Conservation (phyloP, 35 echinoderm and acorn worm genomes). For the Patiria miniata region DNA sequence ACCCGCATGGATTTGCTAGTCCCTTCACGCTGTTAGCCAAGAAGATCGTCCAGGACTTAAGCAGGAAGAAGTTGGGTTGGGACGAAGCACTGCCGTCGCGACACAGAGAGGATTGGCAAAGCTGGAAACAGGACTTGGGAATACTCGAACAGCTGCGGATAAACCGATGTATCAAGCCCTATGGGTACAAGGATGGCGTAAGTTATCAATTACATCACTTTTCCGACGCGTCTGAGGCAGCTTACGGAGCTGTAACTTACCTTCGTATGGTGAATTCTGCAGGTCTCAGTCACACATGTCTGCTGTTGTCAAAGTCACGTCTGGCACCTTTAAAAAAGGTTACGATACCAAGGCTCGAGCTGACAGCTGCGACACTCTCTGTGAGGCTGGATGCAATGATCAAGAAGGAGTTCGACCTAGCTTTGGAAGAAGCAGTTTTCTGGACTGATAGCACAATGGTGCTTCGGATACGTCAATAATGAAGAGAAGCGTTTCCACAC, state of each 20-base stretch:
- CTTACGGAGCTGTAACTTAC: slow-evolving; percentile 57
- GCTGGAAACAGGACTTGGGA: slow-evolving; percentile 45
- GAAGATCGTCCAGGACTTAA: slow-evolving; percentile 63
- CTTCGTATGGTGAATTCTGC: slow-evolving; percentile 24
- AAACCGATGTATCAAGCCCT: slow-evolving; percentile 45
- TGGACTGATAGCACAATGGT: slow-evolving; percentile 56
- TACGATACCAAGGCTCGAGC: slow-evolving; percentile 69
- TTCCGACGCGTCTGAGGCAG: slow-evolving; percentile 62
- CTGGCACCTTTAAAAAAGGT: slow-evolving; percentile 58
- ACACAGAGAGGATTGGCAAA: slow-evolving; percentile 30
- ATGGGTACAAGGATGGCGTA: not conserved
- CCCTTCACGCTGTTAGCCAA: slow-evolving; percentile 51
- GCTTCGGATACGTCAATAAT: slow-evolving; percentile 58
- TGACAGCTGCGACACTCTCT: slow-evolving; percentile 45
- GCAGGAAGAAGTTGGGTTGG: slow-evolving; percentile 44
- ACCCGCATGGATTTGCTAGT: slow-evolving; percentile 52
- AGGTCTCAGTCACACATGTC: slow-evolving; percentile 29
- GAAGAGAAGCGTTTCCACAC: slow-evolving; percentile 59
- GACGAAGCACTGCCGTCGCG: slow-evolving; percentile 43
- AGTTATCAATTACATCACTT: slow-evolving; percentile 66
- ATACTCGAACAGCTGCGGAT: slow-evolving; percentile 30
- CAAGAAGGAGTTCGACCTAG: slow-evolving; percentile 19
- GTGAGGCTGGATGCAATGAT: slow-evolving; percentile 59
- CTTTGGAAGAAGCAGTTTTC: slow-evolving; percentile 14
- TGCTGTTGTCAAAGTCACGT: slow-evolving; percentile 43